These are phyloP conservation scores for Spodoptera exigua DNA, from an alignment of 2,888 invertebrate genomes.

Conservation along the genomic window DNA sequence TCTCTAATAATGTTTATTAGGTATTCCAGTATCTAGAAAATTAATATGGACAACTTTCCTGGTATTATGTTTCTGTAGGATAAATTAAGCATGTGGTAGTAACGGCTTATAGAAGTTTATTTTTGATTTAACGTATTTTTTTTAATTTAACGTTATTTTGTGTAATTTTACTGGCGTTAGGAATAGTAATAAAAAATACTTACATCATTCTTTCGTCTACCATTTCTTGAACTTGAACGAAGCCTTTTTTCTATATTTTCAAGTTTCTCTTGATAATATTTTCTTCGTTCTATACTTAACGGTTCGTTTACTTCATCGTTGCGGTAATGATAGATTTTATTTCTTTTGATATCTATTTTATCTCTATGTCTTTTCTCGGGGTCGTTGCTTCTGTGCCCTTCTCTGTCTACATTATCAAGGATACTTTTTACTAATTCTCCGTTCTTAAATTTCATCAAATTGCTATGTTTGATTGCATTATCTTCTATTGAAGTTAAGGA, in stretches of 20 bases:
- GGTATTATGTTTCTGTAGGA: too few relatives aligned
- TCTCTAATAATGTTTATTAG: too few relatives aligned
- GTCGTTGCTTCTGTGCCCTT: slow-evolving; percentile 25
- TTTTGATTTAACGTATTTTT: too few relatives aligned
- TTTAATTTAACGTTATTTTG: slow-evolving; percentile 52
- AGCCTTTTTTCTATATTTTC: slow-evolving; percentile 70
- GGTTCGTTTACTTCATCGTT: slow-evolving; percentile 56
- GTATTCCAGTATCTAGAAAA: too few relatives aligned
- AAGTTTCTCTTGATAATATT: slow-evolving; percentile 77
- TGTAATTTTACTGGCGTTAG: slow-evolving; percentile 39
- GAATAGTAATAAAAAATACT: slow-evolving; percentile 31
- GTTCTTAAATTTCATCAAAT: slow-evolving; percentile 27
- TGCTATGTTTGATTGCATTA: slow-evolving; percentile 9
- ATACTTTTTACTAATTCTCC: slow-evolving; percentile 17
- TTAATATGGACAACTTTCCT: too few relatives aligned
- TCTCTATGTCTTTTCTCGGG: slow-evolving; percentile 41
- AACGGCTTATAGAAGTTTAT: too few relatives aligned
- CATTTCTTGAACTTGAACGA: slow-evolving; percentile 46
- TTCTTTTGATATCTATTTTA: slow-evolving; percentile 30
- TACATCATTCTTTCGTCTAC: slow-evolving; percentile 59
- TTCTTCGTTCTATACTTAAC: slow-evolving; percentile 69
- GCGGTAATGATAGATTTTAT: slow-evolving; percentile 37
- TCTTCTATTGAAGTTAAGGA: slow-evolving; percentile 30
- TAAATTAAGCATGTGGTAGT: too few relatives aligned
- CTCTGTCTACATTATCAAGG: slow-evolving; percentile 32